Base-by-base conservation (phyloP, 2,888 invertebrate species). In the Heliconius ethilla region DNA sequence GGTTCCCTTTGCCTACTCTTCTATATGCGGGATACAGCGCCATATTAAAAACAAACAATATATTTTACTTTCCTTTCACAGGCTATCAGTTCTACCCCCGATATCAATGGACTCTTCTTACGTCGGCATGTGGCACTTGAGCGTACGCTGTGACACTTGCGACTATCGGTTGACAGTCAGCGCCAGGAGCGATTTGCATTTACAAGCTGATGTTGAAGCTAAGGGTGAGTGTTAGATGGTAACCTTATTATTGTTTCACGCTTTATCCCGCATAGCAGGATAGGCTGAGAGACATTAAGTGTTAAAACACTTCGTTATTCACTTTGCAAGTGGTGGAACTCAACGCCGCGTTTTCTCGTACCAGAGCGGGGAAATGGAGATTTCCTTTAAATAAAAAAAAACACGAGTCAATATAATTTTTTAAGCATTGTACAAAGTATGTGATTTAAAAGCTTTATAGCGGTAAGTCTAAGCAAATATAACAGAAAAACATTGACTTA, bases 121-220 rank as follows among this genome's bases (percentile, higher is more conserved):
- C 75, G 89, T 89, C 0, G 95, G 94, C 2, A 87, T 89, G 59
- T 95, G 95, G 95, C 94, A 93, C 63, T 81, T 95, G 40, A 94
- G 92, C 81, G 89, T 94, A 1, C 83, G 90, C 0, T 94, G 93
- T 40, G 91, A 92, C 82, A 89, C 90, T 0, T 94, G 93, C 78
- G 90, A 92, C 83, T 94, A 92, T 81, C 83, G 91, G 0, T 83
- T 95, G 4, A 86, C 88, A 13, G 89, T 94, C 4, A 88, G 87
- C 0, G 95, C 93, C 3, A 84, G 88, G 3, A 87, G 92, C 0
- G 84, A 84, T 10, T 87, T 95, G 18, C 91, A 91, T 63, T 88
- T 94, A 80, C 84, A 89, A 63, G 89, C 91, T 0, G 87, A 87
- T 0, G 78, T 85, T 1, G 82, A 85, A n/a, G 81, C 82, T 0